These are phyloP conservation scores for Beroe ovata DNA, from an alignment of 37 sponge, comb jelly and placozoan genomes.

Conservation along the genomic window DNA sequence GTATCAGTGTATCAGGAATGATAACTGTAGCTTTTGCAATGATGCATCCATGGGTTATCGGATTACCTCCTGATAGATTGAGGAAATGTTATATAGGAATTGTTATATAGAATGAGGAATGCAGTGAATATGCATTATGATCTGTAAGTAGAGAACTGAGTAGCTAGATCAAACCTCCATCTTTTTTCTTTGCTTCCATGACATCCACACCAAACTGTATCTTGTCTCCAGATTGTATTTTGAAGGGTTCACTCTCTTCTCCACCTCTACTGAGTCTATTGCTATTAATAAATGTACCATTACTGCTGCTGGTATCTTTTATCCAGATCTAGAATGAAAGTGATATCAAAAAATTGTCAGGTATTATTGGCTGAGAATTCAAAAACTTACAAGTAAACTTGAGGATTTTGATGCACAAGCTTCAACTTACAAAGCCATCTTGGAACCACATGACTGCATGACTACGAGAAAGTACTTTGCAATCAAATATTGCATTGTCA, in stretches of 20 bases:
- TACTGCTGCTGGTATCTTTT: constrained; percentile 94
- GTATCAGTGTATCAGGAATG: constrained; percentile 32
- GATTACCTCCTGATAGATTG: constrained; percentile 24
- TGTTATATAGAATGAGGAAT: constrained; percentile 7
- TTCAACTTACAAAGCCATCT: constrained; percentile 78
- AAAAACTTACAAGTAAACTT: too few species aligned
- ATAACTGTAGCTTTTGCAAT: constrained; percentile 73
- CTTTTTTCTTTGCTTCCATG: constrained; percentile 78
- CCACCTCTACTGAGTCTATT: constrained; percentile 81
- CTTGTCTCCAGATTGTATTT: constrained; percentile 79
- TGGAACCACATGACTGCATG: constrained; percentile 93
- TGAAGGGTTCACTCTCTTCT: constrained; percentile 86
- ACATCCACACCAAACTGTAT: constrained; percentile 99
- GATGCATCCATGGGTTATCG: constrained; percentile 94
- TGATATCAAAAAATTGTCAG: too few species aligned
- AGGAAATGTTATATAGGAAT: neutral
- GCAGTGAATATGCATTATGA: neutral
- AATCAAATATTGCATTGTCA: constrained; percentile 93
- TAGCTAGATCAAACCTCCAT: neutral
- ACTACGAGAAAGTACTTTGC: constrained; percentile 95
- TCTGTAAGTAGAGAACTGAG: neutral
- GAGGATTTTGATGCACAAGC: neutral
- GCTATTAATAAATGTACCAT: constrained; percentile 96
- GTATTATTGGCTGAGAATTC: too few species aligned
- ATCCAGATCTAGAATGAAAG: constrained; percentile 85